phyloP scores from a whole-genome alignment of 2,888 invertebrate genomes.

The Zygothrica quintamaculata region DNA sequence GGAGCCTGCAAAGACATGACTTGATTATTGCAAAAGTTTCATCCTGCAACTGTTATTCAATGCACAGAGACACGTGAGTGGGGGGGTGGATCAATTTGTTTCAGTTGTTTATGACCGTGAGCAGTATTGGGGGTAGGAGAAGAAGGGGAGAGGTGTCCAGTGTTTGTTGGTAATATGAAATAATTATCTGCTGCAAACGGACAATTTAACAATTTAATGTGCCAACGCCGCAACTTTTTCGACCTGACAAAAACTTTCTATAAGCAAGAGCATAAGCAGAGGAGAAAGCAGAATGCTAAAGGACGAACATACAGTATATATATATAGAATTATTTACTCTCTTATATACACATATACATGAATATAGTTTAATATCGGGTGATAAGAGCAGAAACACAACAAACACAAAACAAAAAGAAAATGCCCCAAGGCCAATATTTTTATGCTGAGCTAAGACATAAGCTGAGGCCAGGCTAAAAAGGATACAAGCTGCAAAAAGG shows the following conservation, averaged over 20 bases:
- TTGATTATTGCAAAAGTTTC: constrained; percentile 60
- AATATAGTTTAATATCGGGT: constrained; percentile 25
- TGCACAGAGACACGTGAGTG: no score
- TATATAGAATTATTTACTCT: constrained; percentile 76
- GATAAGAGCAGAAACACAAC: constrained; percentile 37
- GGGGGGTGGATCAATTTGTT: no score
- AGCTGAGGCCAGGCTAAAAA: background rate
- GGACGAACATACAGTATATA: constrained; percentile 9
- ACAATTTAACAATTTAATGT: constrained; percentile 53
- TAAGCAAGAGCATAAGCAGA: background rate
- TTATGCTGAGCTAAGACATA: constrained; percentile 5
- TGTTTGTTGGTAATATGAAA: constrained; percentile 29
- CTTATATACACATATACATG: no score
- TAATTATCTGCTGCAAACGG: constrained; percentile 43
- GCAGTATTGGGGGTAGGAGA: no score
- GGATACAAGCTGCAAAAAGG: background rate
- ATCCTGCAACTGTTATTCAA: constrained; percentile 18
- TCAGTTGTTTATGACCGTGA: no score
- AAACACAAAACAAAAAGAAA: background rate
- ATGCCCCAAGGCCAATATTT: constrained; percentile 16
- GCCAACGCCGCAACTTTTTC: constrained; percentile 34
- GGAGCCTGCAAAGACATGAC: constrained; percentile 22
- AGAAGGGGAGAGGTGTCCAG: background rate
- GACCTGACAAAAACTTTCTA: constrained; percentile 35
- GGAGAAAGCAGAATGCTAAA: constrained; percentile 2